Conservation (phyloP, 1,140 invertebrate species). For the Yoshiicerus persimilis region DNA sequence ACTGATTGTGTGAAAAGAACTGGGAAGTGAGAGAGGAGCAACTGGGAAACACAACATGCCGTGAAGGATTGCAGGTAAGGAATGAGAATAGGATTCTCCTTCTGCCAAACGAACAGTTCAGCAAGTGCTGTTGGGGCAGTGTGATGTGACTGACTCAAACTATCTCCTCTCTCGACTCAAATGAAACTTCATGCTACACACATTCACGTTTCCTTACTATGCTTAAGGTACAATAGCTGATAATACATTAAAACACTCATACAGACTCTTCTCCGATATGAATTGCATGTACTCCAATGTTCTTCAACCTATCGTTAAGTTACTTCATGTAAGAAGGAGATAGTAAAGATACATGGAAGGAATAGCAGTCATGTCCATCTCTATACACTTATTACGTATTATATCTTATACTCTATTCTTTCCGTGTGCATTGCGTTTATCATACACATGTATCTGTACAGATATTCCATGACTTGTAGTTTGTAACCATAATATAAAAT, state of each 20-base stretch:
- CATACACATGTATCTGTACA: not conserved
- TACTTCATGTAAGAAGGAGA: no score
- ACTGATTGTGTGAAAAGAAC: not conserved
- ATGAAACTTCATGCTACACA: not conserved
- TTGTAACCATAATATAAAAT: no score
- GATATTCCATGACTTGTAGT: no score
- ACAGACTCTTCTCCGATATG: not conserved
- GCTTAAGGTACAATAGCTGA: no score
- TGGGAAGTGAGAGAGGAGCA: not conserved
- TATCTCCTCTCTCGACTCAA: not conserved
- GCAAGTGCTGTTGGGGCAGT: not conserved
- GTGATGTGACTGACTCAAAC: not conserved
- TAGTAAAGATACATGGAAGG: no score
- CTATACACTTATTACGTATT: no score
- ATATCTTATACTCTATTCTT: no score
- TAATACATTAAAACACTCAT: not conserved
- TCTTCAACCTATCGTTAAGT: not conserved
- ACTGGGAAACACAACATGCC: not conserved
- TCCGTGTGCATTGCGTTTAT: not conserved
- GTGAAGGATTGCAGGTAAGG: constrained; percentile 7
- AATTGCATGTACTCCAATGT: not conserved
- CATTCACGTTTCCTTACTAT: not conserved
- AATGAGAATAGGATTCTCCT: not conserved
- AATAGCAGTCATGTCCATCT: no score
- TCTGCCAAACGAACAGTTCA: not conserved